Base-by-base conservation (phyloP, 1,140 invertebrate genomes). In the Piezodorus guildinii region DNA sequence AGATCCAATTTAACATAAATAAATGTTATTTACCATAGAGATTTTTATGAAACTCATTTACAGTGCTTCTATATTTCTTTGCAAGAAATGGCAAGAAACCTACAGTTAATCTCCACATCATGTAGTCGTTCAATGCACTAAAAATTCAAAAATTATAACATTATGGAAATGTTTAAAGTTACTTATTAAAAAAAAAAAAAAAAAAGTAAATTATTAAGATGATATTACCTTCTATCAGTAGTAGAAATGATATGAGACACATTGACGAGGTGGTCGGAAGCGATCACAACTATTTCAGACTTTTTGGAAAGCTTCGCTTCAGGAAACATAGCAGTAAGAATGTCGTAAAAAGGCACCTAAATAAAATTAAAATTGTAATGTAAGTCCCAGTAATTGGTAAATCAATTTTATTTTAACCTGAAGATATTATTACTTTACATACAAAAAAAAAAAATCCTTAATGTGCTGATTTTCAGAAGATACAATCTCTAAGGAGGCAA, bases 91-190 rank as follows among this genome's bases (percentile, higher is more conserved):
- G 80, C 9, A 80, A 70, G 71, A 81, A 83, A 44, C 75, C 72
- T 9, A 75, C 70, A 6, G 79, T 77, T 34, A 84, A 70, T 58
- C 75, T 77, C 81, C 82, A 85, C 66, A 82, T 79, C 45, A 83
- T 68, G 69, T 84, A 85, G 68, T 82, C 80, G 71, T 84, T 83
- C 52, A 83, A 67, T 9, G 77, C 74, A 64, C 79, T 81, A 67
- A 39, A 73, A 60, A 54, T 69, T 56, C 62, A 66, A 56, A 64
- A 62, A 34, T 60, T 9, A 21, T 56, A 56, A n/a, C n/a, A n/a
- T n/a, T n/a, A n/a, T n/a, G n/a, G n/a, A n/a, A 56, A 16, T 56
- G 9, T 62, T 14, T 9, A 62, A 65, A 65, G 3, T n/a, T 17
- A 64, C 5, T 23, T 60, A 49, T 23, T 60, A 44, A 30, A n/a